Evolutionary conservation across 2,888 invertebrate species (phyloP), one percentile per base, ranked within the genome.

Genomic region (Hyppa rectilinea): DNA sequence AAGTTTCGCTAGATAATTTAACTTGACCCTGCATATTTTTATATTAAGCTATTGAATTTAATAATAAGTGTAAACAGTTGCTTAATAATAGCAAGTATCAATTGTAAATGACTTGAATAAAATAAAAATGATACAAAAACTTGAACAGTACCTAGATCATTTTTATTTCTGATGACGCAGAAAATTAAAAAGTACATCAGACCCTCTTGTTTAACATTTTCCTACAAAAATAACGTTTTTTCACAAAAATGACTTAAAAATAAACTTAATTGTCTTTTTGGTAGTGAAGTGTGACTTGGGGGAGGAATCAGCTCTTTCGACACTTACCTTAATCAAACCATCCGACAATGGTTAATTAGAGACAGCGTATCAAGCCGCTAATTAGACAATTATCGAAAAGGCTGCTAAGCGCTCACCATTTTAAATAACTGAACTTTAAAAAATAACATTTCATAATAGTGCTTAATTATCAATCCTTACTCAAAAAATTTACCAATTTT

Each of bases 401-500:
- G 59, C 76, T 53, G 69, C 3, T 50, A 17, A 31, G 1, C 43
- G 31, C n/a, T 36, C 38, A 40, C 38, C 26, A 23, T 34, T 62
- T n/a, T 61, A 20, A 9, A 0, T 45, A 29, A 56, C 23, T 67
- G 49, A 75, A 59, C 61, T 67, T 75, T 68, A 52, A 67, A 61
- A 61, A 65, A 38, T n/a, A n/a, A 47, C 12, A 45, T 80, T 75
- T 62, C 75, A n/a, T 65, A 60, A 71, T 47, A 45, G 56, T 43
- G 9, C 29, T 45, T 67, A 61, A 65, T 62, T 80, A 74, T 34
- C 36, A 62, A 61, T 47, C 26, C 49, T 52, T 73, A 73, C 52
- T 38, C 26, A 50, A 69, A 65, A 26, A 60, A 63, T 62, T 78
- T 53, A 80, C 67, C n/a, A 63, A 67, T 69, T 60, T 72, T 56